phyloP scores from a whole-genome alignment of 2,888 invertebrate species.

The Fissipunctia ypsillon region DNA sequence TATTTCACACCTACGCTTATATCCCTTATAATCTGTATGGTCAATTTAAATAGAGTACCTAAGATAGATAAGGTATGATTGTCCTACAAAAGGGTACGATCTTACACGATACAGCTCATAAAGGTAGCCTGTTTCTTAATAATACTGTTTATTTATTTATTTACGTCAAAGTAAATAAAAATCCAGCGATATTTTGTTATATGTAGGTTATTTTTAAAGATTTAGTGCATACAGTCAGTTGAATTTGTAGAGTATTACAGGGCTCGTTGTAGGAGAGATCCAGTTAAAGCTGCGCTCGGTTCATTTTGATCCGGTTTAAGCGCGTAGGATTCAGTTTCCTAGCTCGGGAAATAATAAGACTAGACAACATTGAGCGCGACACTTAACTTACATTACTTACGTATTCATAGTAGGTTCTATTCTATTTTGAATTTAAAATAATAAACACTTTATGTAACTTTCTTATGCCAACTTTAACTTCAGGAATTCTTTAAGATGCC shows the following conservation, averaged over 20 bases:
- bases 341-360: slow-evolving; percentile 72
- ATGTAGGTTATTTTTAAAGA: slow-evolving; percentile 68
- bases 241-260: slow-evolving; percentile 74
- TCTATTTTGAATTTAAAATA: slow-evolving; percentile 27
- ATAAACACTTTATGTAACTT: background rate
- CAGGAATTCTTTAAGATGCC: background rate
- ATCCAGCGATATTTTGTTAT: slow-evolving; percentile 42
- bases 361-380: slow-evolving; percentile 64
- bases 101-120: too few species aligned
- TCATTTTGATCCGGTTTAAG: slow-evolving; percentile 78
- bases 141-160: too few species aligned
- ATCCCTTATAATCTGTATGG: too few species aligned
- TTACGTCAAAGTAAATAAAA: slow-evolving; percentile 18
- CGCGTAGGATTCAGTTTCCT: slow-evolving; percentile 74
- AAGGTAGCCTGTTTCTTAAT: background rate
- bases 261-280: slow-evolving; percentile 72
- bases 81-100: too few species aligned
- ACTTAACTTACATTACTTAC: slow-evolving; percentile 64
- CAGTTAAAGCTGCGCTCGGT: slow-evolving; percentile 76
- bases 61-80: too few species aligned
- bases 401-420: slow-evolving; percentile 18
- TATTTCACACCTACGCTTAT: too few species aligned
- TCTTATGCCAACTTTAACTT: background rate
- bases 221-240: slow-evolving; percentile 66
- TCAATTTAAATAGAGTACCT: too few species aligned